Evolutionary conservation across 1,140 invertebrate genomes (phyloP), one percentile per base, ranked within the genome.

Genomic region (Megathymus violae): DNA sequence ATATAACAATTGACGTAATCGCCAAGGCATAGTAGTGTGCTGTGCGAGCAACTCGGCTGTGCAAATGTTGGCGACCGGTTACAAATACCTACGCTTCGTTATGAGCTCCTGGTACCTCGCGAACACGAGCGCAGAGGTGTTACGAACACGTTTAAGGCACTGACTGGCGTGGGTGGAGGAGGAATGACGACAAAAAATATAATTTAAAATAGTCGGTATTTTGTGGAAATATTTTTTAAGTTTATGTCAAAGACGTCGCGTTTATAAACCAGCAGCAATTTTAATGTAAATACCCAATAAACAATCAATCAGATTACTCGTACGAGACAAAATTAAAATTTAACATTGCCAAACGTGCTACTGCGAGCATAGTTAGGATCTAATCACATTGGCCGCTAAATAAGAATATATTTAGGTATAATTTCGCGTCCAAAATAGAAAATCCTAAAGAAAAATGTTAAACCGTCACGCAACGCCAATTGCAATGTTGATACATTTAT

Each of bases 1-100:
- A 81, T 83, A 82, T 78, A 73, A 69, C 72, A 60, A 63, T 70
- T 85, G 81, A 86, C 76, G 82, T 84, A 85, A 88, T 74, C 71
- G 67, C 71, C 71, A 79, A 78, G 78, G 78, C 73, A 78, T 74
- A 40, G 25, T 15, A 44, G 80, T 77, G 81, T 78, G 77, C 69
- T 65, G 40, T 69, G 67, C 71, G 56, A 62, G 73, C 74, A 69
- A 64, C 73, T 71, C 66, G 70, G 72, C 78, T 78, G 71, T 71
- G 72, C 74, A 78, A 76, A 74, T 77, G 64, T 75, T 68, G 66
- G 62, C 61, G 68, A 67, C 68, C 69, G 69, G 66, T 80, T 76
- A 76, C 74, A 69, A 66, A 79, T 76, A 80, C 74, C 73, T 64
- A 69, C 62, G 41, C 50, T 62, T 27, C 43, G 48, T 72, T 72